Evolutionary conservation across 2,797 vertebrate genomes (phyloP).

Genomic region (Crenichthys baileyi): DNA sequence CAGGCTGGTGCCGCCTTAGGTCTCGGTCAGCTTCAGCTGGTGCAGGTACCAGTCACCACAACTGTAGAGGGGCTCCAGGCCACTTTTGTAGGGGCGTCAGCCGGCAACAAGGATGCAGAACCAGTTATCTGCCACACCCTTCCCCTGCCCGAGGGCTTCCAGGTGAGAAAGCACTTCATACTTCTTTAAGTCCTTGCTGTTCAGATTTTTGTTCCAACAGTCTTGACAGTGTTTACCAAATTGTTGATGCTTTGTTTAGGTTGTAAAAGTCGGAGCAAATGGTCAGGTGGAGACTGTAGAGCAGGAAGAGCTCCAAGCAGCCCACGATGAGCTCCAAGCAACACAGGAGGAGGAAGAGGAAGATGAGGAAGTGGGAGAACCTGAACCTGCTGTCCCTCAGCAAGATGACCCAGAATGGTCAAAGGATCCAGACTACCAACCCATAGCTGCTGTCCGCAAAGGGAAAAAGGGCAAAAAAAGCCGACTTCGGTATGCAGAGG

Average conservation of each 20-base stretch:
- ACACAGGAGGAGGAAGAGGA: slow-evolving; percentile 41
- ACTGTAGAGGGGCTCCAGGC: slow-evolving; percentile 93
- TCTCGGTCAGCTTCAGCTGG: slow-evolving; percentile 94
- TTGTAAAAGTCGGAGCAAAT: slow-evolving; percentile 98
- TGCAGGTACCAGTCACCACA: slow-evolving; percentile 93
- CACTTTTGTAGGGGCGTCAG: slow-evolving; percentile 86
- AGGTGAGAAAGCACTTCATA: slow-evolving; percentile 66
- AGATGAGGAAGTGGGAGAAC: slow-evolving; percentile 78
- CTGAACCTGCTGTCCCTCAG: slow-evolving; percentile 63
- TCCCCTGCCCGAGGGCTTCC: slow-evolving; percentile 96
- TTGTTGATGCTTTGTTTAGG: slow-evolving; percentile 62
- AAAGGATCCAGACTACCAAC: slow-evolving; percentile 97
- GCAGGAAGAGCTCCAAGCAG: slow-evolving; percentile 89
- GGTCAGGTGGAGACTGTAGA: slow-evolving; percentile 98
- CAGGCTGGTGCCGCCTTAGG: slow-evolving; percentile 87
- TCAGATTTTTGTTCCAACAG: not conserved
- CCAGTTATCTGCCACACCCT: slow-evolving; percentile 98
- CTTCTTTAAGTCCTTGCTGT: not conserved
- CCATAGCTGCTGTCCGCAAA: slow-evolving; percentile 86
- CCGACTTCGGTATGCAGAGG: slow-evolving; percentile 94
- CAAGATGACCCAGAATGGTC: slow-evolving; percentile 92
- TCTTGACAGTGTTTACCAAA: not conserved
- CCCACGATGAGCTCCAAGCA: slow-evolving; percentile 80
- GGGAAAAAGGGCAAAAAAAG: slow-evolving; percentile 97
- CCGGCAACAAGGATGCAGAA: slow-evolving; percentile 88